Conservation (phyloP, 2,888 invertebrate species). For the Scaptomyza polygonia region DNA sequence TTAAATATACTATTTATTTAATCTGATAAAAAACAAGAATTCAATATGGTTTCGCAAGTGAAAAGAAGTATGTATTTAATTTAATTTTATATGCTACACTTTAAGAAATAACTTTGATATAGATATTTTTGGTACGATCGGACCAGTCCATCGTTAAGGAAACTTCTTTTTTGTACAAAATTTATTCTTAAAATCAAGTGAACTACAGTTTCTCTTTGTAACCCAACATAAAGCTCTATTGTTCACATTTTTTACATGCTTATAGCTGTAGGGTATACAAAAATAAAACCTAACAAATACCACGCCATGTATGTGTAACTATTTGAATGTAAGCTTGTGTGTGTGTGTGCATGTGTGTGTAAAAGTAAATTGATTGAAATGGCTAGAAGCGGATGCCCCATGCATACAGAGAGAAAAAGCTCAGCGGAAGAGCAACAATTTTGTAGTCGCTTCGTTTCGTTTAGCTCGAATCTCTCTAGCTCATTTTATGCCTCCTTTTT, state of each 20-base stretch:
- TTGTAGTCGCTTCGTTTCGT: slow-evolving; percentile 42
- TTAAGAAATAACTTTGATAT: no score
- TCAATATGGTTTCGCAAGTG: no score
- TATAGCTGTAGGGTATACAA: slow-evolving; percentile 12
- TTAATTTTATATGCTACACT: no score
- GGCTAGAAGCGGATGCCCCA: slow-evolving; percentile 77
- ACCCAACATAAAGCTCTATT: background rate
- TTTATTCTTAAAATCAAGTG: background rate
- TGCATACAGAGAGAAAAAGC: slow-evolving; percentile 23
- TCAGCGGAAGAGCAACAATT: slow-evolving; percentile 55
- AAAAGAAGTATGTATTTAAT: no score
- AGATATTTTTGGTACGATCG: no score
- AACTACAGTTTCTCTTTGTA: background rate
- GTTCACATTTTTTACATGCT: background rate
- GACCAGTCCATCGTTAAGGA: no score
- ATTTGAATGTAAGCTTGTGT: slow-evolving; percentile 12
- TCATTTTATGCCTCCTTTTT: slow-evolving; percentile 51
- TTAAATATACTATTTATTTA: background rate
- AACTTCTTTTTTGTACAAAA: background rate
- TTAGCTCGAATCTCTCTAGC: slow-evolving; percentile 39
- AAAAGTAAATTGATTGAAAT: slow-evolving; percentile 80
- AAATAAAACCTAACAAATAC: slow-evolving; percentile 26
- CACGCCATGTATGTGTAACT: slow-evolving; percentile 31
- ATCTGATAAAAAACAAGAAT: no score
- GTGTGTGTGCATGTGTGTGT: slow-evolving; percentile 29